Base-by-base conservation (phyloP, 2,797 vertebrate genomes). In the Spinibarbus caldwelli region DNA sequence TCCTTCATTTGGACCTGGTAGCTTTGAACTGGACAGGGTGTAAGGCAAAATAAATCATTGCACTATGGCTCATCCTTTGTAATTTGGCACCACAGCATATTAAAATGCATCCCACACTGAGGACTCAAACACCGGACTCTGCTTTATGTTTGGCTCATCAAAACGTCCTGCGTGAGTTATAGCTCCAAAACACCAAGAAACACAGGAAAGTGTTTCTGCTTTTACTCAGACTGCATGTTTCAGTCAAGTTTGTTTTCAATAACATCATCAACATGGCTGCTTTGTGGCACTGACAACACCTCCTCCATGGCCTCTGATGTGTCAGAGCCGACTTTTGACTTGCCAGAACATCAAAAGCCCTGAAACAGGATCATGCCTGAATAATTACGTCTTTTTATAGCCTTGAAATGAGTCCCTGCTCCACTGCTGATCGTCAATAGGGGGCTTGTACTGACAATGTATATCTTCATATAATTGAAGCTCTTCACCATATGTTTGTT, bases 381-480 rank as follows among this genome's bases (percentile, higher is more conserved):
- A 88, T 90, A 91, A 92, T 92, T 90, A 87, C 89, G 71, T 87
- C 47, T 87, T 90, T 91, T 90, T 89, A 91, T 90, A 91, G 82
- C 76, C 76, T 86, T 62, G 71, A 85, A 88, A 88, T 85, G 68
- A 62, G 85, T 85, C 72, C 91, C 83, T 78, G 86, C 89, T 91
- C 85, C 88, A 86, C 85, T 84, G 76, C 83, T 49, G 84, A 87
- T 85, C 70, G 89, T 92, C 91, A 90, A 84, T 79, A 90, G 49
- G 1, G 45, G 85, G 84, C 75, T 45, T 85, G 73, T 70, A 85
- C 89, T 92, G 92, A 92, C 90, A 91, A 77, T 72, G 86, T 90
- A 91, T 91, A 92, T 94, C 93, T 92, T 89, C 83, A 81, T 90
- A 90, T 88, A 93, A 92, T 91, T 91, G 91, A 90, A 92, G 91